Percentiles rank a stretch among this genome's conserved stretches.
Conservation (phyloP, 1,140 invertebrate species). For the Chrysopa pallens region DNA sequence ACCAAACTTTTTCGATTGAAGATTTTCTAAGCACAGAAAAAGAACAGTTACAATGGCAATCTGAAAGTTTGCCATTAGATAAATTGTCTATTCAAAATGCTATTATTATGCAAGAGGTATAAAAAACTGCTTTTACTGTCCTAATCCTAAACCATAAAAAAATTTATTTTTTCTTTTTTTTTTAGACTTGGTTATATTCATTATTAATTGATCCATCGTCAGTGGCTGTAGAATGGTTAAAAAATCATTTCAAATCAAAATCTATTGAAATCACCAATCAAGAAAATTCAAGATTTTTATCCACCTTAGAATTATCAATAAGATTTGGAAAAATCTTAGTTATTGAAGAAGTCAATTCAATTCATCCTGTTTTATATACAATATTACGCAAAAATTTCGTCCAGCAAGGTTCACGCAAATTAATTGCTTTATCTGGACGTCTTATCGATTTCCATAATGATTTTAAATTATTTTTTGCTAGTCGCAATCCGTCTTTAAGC, state of each 20-base stretch:
- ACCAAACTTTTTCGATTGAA: constrained; percentile 41
- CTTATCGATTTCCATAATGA: constrained; percentile 64
- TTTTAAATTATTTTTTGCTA: constrained; percentile 66
- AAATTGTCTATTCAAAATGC: constrained; percentile 67
- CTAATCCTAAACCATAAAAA: no score
- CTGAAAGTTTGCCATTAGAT: constrained; percentile 67
- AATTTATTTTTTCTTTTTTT: not conserved
- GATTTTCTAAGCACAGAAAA: constrained; percentile 56
- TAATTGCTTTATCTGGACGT: constrained; percentile 59
- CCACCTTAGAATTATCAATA: constrained; percentile 70
- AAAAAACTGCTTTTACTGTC: constrained; percentile 2
- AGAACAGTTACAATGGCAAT: constrained; percentile 71
- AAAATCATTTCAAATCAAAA: constrained; percentile 41
- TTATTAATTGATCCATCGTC: constrained; percentile 82
- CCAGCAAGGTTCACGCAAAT: constrained; percentile 42
- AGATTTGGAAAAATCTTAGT: constrained; percentile 87
- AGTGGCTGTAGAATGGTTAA: constrained; percentile 68
- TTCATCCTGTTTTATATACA: constrained; percentile 48
- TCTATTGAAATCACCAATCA: constrained; percentile 60
- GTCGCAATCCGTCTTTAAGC: constrained; percentile 42
- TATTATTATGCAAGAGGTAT: constrained; percentile 54
- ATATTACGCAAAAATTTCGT: constrained; percentile 47
- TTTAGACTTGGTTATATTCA: constrained; percentile 37
- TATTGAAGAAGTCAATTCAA: constrained; percentile 55
- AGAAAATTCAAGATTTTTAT: constrained; percentile 61